A percentile compares a stretch with the other conserved stretches of the same genome.
These are phyloP conservation scores for Leptestheria dahalacensis DNA, from an alignment of 1,140 invertebrate species.

Conservation along the genomic window DNA sequence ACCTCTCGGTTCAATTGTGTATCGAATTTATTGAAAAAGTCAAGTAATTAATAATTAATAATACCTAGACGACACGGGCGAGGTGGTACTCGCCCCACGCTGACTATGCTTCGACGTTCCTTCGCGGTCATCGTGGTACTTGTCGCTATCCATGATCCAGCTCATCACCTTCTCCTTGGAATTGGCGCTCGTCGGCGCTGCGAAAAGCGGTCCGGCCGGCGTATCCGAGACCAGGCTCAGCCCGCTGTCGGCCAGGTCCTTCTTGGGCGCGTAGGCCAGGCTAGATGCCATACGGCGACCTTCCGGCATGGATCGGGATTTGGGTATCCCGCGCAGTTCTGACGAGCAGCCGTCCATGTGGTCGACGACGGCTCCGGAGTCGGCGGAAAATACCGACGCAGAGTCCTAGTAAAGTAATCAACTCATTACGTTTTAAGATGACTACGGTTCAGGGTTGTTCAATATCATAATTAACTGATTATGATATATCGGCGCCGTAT, in stretches of 20 bases:
- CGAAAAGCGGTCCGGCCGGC: neutral
- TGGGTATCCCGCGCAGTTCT: conserved; percentile 28
- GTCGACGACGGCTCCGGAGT: conserved; percentile 49
- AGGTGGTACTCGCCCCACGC: conserved; percentile 5
- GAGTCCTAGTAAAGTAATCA: conserved; percentile 31
- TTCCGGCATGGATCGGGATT: conserved; percentile 41
- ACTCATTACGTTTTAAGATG: too few species aligned
- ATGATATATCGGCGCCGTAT: too few species aligned
- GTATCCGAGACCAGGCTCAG: conserved; percentile 4
- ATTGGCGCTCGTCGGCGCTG: neutral
- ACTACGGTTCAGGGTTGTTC: too few species aligned
- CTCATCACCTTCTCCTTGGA: conserved; percentile 12
- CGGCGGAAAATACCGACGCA: conserved; percentile 44
- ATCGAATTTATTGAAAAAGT: neutral
- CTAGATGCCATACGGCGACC: neutral
- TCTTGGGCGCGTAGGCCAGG: neutral
- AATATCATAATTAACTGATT: too few species aligned
- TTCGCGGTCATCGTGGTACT: conserved; percentile 12
- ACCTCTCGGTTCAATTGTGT: too few species aligned
- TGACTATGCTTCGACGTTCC: neutral
- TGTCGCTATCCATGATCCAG: conserved; percentile 13
- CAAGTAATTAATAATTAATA: neutral
- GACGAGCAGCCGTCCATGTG: conserved; percentile 21
- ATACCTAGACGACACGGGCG: conserved; percentile 13
- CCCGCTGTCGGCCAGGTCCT: conserved; percentile 3